These are phyloP conservation scores for Lepidurus couesii DNA, from an alignment of 1,140 invertebrate genomes.

Conservation along the genomic window DNA sequence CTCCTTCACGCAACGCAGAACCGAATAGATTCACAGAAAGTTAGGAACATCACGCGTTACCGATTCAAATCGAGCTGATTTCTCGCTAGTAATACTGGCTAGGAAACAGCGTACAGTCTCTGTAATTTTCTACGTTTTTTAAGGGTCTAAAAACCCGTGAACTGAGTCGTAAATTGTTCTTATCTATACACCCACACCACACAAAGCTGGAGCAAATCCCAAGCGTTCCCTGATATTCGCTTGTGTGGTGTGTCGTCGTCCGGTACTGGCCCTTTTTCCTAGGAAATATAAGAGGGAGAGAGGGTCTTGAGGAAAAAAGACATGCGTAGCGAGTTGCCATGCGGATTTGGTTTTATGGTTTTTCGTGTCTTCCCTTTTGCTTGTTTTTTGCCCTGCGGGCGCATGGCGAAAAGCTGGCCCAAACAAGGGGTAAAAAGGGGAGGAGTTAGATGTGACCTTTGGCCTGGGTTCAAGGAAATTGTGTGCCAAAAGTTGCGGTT, in stretches of 20 bases:
- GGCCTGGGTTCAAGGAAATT: not conserved
- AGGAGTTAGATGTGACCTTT: not conserved
- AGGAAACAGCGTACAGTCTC: not conserved
- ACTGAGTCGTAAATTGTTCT: not conserved
- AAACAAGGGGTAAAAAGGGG: not conserved
- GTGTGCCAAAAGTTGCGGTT: not conserved
- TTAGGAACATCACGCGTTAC: not conserved
- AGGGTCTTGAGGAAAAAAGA: not conserved
- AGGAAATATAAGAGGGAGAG: not conserved
- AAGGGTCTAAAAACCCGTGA: not conserved
- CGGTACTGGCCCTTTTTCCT: constrained; percentile 2
- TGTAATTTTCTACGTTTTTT: not conserved
- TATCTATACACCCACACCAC: constrained; percentile 3
- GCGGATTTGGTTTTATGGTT: not conserved
- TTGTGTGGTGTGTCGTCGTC: constrained; percentile 1
- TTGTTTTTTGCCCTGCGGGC: not conserved
- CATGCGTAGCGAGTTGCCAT: constrained; percentile 13
- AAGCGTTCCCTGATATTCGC: not conserved
- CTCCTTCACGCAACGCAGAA: not conserved
- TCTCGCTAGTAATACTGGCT: not conserved
- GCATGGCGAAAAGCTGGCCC: not conserved
- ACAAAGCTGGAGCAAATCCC: constrained; percentile 10
- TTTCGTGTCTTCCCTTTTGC: not conserved
- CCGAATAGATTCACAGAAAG: not conserved
- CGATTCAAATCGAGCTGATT: not conserved